These are phyloP conservation scores for Drosophila auraria DNA, from an alignment of 1,140 invertebrate species.

Conservation along the genomic window DNA sequence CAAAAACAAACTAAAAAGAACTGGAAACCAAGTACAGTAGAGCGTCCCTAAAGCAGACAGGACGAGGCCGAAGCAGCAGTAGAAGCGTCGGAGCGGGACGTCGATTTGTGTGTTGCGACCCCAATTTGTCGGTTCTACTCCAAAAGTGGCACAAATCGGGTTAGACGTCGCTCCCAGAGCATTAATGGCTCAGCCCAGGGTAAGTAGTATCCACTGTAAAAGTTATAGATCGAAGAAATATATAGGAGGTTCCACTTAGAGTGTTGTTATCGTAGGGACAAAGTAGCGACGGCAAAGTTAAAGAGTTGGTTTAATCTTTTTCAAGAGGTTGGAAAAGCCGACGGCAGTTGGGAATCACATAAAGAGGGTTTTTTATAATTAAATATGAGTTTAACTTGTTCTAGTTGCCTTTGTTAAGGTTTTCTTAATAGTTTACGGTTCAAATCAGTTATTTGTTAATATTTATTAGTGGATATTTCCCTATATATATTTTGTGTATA, in stretches of 20 bases:
- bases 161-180: slow-evolving; percentile 85
- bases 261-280: slow-evolving; percentile 23
- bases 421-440: no score
- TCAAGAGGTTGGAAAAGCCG: slow-evolving; percentile 6
- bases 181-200: slow-evolving; percentile 86
- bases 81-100: slow-evolving; percentile 32
- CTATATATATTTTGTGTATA: not conserved
- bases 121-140: slow-evolving; percentile 71
- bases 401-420: no score
- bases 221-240: not conserved
- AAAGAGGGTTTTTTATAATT: no score
- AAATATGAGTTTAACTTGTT: not conserved
- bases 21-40: slow-evolving; percentile 49
- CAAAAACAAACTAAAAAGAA: slow-evolving; percentile 26
- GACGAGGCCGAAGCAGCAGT: slow-evolving; percentile 15
- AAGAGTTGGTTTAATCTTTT: not conserved
- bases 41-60: slow-evolving; percentile 19
- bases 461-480: not conserved
- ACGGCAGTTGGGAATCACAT: not conserved
- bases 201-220: slow-evolving; percentile 52
- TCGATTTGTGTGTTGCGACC: slow-evolving; percentile 71
- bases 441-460: no score
- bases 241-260: not conserved
- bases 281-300: slow-evolving; percentile 28
- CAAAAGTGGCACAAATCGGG: slow-evolving; percentile 86